Evolutionary conservation across 92 coral and sea anemone species (phyloP), one percentile per base, ranked within the genome.

Genomic region (Porites lobata): DNA sequence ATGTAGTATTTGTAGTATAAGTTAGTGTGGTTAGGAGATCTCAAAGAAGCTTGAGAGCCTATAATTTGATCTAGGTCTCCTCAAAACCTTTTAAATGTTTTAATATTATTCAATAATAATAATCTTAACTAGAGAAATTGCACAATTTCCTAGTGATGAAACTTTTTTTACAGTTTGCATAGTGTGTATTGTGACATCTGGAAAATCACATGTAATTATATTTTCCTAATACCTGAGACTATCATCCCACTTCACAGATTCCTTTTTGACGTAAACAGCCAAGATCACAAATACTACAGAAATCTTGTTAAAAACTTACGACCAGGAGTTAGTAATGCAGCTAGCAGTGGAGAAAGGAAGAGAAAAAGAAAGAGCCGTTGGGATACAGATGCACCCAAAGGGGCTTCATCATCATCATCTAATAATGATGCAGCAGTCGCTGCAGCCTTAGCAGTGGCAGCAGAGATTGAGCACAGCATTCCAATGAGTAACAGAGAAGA

Each of bases 311-410:
- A 76, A 47, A 69, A 77, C 58, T 65, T 85, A 58, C 66, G 21
- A 15, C 57, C 6, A 53, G 77, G 18, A 53, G 84, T 5, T 15
- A 52, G 18, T 47, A 85, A 77, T 10, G 47, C 17, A 75, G n/a
- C 66, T 58, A 61, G 65, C 69, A 76, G 72, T 77, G 75, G 69
- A 22, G 70, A 79, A 50, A 75, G 64, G 64, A 93, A 85, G 78
- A 80, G 98, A 69, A 95, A 95, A 65, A 88, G 96, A 10, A 93
- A 79, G 70, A 95, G 96, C 70, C 73, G 98, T 57, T 95, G 98
- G 98, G 94, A 87, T 14, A 20, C 72, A 20, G 19, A 9, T 26
- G 80, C 87, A 50, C 75, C 88, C 24, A 50, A 79, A 47, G 21
- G 94, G 59, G 6, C 96, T 5, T 65, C 94, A 0, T 58, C 87